Conservation (phyloP, 2,113 vertebrate species). For the Azemiops feae region DNA sequence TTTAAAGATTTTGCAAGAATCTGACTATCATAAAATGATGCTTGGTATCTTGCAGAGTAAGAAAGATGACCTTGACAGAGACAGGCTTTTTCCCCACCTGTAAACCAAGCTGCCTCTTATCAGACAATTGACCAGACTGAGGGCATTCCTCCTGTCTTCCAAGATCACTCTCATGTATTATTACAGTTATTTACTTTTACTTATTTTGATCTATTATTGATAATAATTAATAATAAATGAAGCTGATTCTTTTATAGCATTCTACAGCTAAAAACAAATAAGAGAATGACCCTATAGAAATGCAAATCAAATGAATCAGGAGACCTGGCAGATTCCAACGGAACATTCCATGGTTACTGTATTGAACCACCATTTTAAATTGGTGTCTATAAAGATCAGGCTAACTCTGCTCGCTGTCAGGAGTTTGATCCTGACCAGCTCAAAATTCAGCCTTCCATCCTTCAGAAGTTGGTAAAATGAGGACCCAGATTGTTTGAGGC, state of each 20-base stretch:
- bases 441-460: neutral
- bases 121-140: neutral
- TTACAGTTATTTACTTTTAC: neutral
- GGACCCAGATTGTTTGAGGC: neutral
- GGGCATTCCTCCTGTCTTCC: neutral
- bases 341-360: neutral
- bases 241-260: neutral
- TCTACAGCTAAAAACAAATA: neutral
- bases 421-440: neutral
- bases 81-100: neutral
- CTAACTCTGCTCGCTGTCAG: neutral
- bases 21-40: neutral
- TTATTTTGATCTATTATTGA: neutral
- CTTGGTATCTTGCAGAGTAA: neutral
- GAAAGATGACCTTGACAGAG: neutral
- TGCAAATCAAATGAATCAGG: neutral
- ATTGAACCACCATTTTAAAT: neutral
- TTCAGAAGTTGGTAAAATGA: neutral
- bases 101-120: neutral
- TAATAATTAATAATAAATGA: neutral
- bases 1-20: neutral
- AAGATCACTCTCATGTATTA: neutral
- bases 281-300: neutral
- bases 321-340: neutral
- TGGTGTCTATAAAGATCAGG: conserved; percentile 6